Conservation (phyloP, 1,140 invertebrate species). For the Catajapyx aquilonaris region DNA sequence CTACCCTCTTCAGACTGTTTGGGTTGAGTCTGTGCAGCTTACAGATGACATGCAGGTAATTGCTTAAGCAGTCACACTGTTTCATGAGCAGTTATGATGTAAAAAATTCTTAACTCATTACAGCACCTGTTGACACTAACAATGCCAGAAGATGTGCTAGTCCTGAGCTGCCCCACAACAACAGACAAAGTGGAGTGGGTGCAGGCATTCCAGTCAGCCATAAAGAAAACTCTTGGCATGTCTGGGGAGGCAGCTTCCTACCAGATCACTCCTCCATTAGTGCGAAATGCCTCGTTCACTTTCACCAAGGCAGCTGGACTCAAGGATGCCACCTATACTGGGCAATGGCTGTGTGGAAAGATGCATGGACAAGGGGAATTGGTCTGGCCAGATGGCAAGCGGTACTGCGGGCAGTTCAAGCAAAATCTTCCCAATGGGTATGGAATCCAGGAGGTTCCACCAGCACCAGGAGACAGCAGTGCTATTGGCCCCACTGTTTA, state of each 20-base stretch:
- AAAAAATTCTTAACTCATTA: constrained; percentile 9
- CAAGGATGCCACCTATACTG: constrained; percentile 52
- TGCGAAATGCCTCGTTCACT: constrained; percentile 42
- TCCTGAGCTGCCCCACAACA: constrained; percentile 36
- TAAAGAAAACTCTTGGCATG: constrained; percentile 14
- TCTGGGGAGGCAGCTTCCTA: background rate
- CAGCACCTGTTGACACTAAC: constrained; percentile 42
- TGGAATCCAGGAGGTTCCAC: constrained; percentile 40
- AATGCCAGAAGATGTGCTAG: constrained; percentile 54
- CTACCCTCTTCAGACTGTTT: constrained; percentile 48
- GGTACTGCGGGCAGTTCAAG: constrained; percentile 55
- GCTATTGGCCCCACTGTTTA: no score
- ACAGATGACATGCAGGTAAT: constrained; percentile 28
- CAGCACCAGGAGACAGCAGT: constrained; percentile 16
- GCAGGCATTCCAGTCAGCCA: constrained; percentile 20
- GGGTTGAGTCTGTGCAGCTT: constrained; percentile 44
- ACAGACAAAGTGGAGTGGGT: constrained; percentile 61
- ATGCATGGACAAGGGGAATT: constrained; percentile 60
- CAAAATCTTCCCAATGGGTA: constrained; percentile 50
- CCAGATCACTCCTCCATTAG: constrained; percentile 35
- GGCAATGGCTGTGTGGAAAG: constrained; percentile 55
- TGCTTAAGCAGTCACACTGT: no score
- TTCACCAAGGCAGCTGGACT: constrained; percentile 48
- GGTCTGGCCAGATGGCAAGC: constrained; percentile 54
- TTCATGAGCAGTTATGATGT: constrained; percentile 8